Conservation (phyloP, 2,888 invertebrate genomes). For the Orthonevra nobilis region DNA sequence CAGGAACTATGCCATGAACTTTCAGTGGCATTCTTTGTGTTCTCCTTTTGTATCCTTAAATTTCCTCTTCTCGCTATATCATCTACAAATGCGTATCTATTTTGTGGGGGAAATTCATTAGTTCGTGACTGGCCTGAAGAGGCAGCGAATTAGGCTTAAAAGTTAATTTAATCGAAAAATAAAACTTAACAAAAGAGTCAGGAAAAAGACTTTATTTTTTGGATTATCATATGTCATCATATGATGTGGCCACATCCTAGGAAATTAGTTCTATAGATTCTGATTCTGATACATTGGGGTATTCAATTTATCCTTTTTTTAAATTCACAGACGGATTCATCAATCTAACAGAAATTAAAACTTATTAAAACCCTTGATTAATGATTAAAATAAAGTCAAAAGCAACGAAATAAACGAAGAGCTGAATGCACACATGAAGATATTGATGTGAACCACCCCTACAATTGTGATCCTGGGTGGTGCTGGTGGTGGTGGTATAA, state of each 20-base stretch:
- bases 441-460: constrained; percentile 44
- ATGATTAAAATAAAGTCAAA: too few relatives aligned
- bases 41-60: constrained; percentile 34
- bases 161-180: neutral
- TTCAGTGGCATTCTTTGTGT: constrained; percentile 45
- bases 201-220: too few relatives aligned
- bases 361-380: too few relatives aligned
- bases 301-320: too few relatives aligned
- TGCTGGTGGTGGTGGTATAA: neutral
- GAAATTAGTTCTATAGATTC: too few relatives aligned
- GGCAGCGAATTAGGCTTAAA: constrained; percentile 17
- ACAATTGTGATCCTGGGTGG: constrained; percentile 1
- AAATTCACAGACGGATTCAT: constrained; percentile 29
- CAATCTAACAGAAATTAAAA: too few relatives aligned
- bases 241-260: too few relatives aligned
- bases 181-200: too few relatives aligned
- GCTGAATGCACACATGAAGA: constrained; percentile 35
- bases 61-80: too few relatives aligned
- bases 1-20: constrained; percentile 51
- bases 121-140: constrained; percentile 21
- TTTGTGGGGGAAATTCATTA: constrained; percentile 33
- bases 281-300: too few relatives aligned
- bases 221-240: too few relatives aligned
- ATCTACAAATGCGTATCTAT: constrained; percentile 26
- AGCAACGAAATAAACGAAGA: constrained; percentile 37